Conservation (phyloP, 2,113 vertebrate species). For the Calypte anna region DNA sequence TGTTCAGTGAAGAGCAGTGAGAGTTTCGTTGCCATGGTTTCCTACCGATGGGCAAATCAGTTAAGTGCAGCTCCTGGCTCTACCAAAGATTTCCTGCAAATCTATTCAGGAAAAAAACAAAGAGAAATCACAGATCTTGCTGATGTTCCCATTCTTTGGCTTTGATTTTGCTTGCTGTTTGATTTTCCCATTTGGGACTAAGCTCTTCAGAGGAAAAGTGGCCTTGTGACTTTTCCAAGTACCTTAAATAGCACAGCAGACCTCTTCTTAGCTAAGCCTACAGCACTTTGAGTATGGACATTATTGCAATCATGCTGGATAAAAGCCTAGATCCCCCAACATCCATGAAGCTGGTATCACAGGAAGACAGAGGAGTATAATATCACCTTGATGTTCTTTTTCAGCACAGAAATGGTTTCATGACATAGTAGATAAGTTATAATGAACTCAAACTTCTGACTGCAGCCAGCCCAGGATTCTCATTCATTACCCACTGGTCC, state of each 20-base stretch:
- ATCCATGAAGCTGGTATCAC: not conserved
- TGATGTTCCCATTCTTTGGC: not conserved
- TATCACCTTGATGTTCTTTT: not conserved
- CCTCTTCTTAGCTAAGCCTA: not conserved
- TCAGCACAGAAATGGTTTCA: not conserved
- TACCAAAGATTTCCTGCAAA: not conserved
- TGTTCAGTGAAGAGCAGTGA: not conserved
- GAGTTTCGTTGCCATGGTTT: not conserved
- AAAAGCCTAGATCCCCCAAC: not conserved
- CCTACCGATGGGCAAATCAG: not conserved
- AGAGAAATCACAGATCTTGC: not conserved
- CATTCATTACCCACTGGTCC: not conserved
- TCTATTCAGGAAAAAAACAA: not conserved
- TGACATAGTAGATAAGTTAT: rapidly evolving
- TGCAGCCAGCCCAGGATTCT: not conserved
- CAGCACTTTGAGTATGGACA: not conserved
- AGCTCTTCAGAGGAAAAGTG: not conserved
- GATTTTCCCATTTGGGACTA: not conserved
- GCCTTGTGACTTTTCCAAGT: not conserved
- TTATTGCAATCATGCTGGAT: not conserved
- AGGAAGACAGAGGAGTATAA: not conserved
- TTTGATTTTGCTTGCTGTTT: not conserved
- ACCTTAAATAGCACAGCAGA: not conserved
- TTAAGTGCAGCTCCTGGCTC: not conserved
- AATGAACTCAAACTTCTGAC: not conserved